These are phyloP conservation scores for Camptogramma bilineatum DNA, from an alignment of 2,888 invertebrate genomes.

Conservation along the genomic window DNA sequence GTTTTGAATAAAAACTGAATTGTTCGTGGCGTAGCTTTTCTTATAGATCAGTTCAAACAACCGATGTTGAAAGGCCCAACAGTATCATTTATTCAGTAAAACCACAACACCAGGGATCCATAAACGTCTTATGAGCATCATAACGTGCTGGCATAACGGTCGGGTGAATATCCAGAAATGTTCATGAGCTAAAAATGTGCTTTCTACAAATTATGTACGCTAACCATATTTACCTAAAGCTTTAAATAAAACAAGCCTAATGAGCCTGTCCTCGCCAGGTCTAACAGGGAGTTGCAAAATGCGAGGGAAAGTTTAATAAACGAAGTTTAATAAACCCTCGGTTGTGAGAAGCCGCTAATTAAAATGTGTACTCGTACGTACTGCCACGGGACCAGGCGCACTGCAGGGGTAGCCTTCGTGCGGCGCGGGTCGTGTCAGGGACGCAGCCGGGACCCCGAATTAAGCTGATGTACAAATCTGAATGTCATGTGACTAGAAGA, in stretches of 20 bases:
- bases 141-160: not conserved
- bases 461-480: not conserved
- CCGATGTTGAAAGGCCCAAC: not conserved
- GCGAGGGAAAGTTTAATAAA: conserved; percentile 47
- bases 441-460: conserved; percentile 3
- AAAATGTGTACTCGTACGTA: conserved; percentile 47
- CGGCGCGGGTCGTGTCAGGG: conserved; percentile 26
- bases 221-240: not conserved
- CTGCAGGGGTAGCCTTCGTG: conserved; percentile 28
- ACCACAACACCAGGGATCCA: not conserved
- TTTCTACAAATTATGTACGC: not conserved
- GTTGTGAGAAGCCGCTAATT: conserved; percentile 52
- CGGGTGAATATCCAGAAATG: not conserved
- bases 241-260: conserved; percentile 22
- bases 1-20: no score
- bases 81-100: not conserved
- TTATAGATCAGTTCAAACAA: not conserved
- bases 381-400: conserved; percentile 45
- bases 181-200: not conserved
- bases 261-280: conserved; percentile 27
- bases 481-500: not conserved
- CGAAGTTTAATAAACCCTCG: conserved; percentile 53
- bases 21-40: no score
- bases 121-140: not conserved
- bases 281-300: conserved; percentile 28